Percentiles rank a stretch among this genome's conserved stretches.
Conservation (phyloP, 2,113 vertebrate genomes). For the Gila orcuttii region DNA sequence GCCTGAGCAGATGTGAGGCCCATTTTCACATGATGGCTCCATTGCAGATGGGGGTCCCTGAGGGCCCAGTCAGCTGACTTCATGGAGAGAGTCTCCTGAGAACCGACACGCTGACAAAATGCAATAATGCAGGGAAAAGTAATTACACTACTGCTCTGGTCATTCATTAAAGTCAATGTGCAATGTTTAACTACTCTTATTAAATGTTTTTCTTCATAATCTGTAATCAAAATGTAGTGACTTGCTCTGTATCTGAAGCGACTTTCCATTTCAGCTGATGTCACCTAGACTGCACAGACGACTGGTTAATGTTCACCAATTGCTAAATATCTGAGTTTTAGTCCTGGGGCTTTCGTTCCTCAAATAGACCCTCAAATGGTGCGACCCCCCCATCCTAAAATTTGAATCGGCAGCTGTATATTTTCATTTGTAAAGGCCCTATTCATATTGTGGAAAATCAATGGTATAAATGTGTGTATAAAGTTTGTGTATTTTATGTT, state of each 20-base stretch:
- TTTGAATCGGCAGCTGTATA: background rate
- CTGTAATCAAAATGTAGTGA: background rate
- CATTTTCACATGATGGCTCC: constrained; percentile 71
- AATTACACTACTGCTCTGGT: background rate
- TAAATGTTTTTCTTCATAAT: background rate
- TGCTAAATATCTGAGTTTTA: background rate
- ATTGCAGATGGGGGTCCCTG: constrained; percentile 62
- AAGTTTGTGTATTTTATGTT: background rate
- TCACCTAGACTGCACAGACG: background rate
- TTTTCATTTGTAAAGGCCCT: background rate
- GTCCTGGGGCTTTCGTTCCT: too few species aligned
- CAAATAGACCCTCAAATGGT: too few species aligned
- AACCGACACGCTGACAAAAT: background rate
- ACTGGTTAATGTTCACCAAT: background rate
- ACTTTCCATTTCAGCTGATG: background rate
- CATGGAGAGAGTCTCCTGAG: background rate
- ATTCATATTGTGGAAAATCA: background rate
- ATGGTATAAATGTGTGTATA: too few species aligned
- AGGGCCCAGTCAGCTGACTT: constrained; percentile 58
- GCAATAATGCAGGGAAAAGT: background rate
- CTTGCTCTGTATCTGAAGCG: background rate
- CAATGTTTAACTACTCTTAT: background rate
- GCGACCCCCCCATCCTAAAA: background rate
- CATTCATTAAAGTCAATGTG: background rate
- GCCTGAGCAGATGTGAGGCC: constrained; percentile 66